A percentile compares a stretch with the other conserved stretches of the same genome.
Conservation (phyloP, 2,113 vertebrate species). For the Glaucomys volans region DNA sequence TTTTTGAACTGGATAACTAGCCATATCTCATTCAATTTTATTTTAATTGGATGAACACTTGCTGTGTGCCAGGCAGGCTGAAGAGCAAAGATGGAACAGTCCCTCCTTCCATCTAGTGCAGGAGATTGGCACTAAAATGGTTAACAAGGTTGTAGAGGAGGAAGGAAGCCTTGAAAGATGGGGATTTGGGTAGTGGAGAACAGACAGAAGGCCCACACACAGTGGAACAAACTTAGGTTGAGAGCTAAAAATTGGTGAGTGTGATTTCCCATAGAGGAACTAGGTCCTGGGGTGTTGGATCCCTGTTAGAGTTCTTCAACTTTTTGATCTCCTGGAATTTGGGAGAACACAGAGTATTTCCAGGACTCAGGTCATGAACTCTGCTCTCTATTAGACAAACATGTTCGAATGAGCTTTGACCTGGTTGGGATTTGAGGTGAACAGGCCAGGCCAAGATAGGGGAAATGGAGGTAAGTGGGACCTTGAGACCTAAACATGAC, state of each 20-base stretch:
- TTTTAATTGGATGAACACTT: background rate
- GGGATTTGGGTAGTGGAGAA: background rate
- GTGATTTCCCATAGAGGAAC: background rate
- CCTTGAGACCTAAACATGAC: background rate
- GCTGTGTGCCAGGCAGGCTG: background rate
- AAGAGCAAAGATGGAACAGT: background rate
- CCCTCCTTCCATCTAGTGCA: background rate
- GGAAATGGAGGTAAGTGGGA: background rate
- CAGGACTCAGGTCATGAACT: background rate
- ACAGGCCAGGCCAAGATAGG: background rate
- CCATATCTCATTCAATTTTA: background rate
- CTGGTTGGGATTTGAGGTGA: background rate
- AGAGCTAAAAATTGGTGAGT: background rate
- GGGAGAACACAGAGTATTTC: background rate
- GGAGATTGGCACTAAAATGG: background rate
- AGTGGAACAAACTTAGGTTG: background rate
- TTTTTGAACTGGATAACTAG: background rate
- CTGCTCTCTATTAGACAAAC: background rate
- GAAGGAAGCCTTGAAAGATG: background rate
- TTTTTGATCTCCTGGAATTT: background rate
- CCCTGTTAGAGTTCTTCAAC: background rate
- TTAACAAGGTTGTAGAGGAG: background rate
- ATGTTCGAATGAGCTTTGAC: background rate
- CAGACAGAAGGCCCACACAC: background rate
- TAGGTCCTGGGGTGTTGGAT: background rate